phyloP scores from a whole-genome alignment of 2,888 invertebrate genomes.

The Platerodrilus igneus region DNA sequence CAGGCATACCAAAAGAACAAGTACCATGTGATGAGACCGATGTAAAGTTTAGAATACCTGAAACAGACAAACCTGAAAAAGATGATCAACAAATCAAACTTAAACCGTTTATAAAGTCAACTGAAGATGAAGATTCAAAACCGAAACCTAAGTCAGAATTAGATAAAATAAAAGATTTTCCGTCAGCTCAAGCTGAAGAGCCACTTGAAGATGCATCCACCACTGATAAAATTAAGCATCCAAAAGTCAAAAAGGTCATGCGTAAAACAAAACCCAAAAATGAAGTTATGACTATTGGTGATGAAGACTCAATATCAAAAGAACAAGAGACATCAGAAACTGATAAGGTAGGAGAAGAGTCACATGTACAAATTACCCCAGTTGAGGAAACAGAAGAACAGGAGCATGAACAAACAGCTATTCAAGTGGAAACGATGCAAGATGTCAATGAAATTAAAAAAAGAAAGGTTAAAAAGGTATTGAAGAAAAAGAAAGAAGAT shows the following conservation, averaged over 20 bases:
- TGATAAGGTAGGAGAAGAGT: conserved; percentile 30
- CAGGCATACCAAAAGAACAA: conserved; percentile 44
- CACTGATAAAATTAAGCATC: no score
- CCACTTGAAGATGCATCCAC: no score
- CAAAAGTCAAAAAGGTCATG: conserved; percentile 33
- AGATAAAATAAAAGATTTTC: no score
- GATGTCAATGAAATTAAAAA: conserved; percentile 12
- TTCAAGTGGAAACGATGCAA: no score
- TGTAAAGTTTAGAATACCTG: conserved; percentile 41
- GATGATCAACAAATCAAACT: conserved; percentile 41
- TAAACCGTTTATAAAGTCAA: conserved; percentile 38
- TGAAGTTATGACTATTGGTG: conserved; percentile 36
- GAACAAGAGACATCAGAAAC: no score
- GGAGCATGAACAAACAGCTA: no score
- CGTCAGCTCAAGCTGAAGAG: no score
- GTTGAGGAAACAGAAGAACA: conserved; percentile 25
- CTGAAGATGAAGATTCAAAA: conserved; percentile 34
- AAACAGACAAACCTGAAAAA: conserved; percentile 35
- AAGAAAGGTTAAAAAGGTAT: conserved; percentile 17
- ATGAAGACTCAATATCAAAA: no score
- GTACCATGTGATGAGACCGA: conserved; percentile 47
- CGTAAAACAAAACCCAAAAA: conserved; percentile 39
- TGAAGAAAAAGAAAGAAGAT: conserved; percentile 12
- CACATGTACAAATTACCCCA: conserved; percentile 27
- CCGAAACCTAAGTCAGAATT: conserved; percentile 42